Conservation (phyloP, 2,113 vertebrate species). For the Pithys albifrons region DNA sequence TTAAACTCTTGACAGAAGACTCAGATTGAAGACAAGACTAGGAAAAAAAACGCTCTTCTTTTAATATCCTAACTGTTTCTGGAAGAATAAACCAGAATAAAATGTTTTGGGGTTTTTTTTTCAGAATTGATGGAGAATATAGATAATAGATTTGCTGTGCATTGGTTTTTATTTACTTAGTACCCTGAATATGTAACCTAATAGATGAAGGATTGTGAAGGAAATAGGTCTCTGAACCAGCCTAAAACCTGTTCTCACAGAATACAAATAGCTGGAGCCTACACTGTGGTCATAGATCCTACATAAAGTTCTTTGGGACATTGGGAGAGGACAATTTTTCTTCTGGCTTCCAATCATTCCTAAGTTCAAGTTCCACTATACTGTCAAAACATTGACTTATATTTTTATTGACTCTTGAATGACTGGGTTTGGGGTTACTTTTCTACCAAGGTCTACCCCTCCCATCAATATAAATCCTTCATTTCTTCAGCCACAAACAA, state of each 20-base stretch:
- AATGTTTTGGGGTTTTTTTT: not conserved
- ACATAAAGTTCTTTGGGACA: not conserved
- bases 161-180: not conserved
- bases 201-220: not conserved
- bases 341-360: not conserved
- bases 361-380: not conserved
- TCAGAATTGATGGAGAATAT: not conserved
- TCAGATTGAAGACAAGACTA: not conserved
- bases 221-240: not conserved
- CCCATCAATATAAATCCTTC: slow-evolving; percentile 31
- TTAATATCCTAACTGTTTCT: not conserved
- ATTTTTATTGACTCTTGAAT: not conserved
- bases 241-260: not conserved
- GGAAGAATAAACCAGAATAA: not conserved
- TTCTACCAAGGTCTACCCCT: not conserved
- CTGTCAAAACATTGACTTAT: not conserved
- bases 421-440: not conserved
- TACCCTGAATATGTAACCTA: not conserved
- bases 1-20: not conserved
- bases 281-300: not conserved
- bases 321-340: not conserved
- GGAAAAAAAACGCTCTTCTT: not conserved
- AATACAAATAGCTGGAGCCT: not conserved
- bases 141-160: not conserved
- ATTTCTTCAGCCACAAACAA: not conserved